These are phyloP conservation scores for Trogon melanurus DNA, from an alignment of 2,113 vertebrate genomes.

Conservation along the genomic window DNA sequence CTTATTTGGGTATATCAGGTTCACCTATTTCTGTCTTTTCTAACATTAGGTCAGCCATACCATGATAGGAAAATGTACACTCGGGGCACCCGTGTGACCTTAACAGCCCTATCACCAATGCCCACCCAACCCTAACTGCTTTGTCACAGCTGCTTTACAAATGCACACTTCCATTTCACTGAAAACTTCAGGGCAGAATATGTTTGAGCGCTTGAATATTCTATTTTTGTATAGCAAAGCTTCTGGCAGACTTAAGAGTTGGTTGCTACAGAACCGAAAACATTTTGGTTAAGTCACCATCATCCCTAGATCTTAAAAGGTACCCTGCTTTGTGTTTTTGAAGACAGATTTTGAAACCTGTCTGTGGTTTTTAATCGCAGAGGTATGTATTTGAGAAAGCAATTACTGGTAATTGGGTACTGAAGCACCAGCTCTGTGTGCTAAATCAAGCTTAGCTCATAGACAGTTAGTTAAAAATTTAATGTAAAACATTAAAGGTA, in stretches of 20 bases:
- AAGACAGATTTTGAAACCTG: neutral
- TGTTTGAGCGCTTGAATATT: neutral
- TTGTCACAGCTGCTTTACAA: neutral
- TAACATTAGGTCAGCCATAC: slow-evolving; percentile 27
- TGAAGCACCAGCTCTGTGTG: neutral
- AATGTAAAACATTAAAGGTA: neutral
- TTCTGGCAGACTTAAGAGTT: neutral
- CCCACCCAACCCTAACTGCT: neutral
- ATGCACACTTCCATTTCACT: neutral
- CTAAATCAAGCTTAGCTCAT: neutral
- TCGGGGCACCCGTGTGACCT: neutral
- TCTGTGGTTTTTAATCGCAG: neutral
- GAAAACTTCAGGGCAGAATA: neutral
- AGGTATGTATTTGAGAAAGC: neutral
- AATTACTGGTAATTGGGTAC: neutral
- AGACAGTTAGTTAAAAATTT: neutral
- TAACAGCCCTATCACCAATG: neutral
- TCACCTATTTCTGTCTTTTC: neutral
- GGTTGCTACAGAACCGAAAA: neutral
- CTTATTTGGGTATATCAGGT: neutral
- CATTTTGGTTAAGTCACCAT: neutral
- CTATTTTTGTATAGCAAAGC: neutral
- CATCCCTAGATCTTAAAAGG: neutral
- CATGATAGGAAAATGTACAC: neutral
- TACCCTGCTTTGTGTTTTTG: neutral